Conservation (phyloP, 2,888 invertebrate genomes). For the Rhabditophanes sp. region DNA sequence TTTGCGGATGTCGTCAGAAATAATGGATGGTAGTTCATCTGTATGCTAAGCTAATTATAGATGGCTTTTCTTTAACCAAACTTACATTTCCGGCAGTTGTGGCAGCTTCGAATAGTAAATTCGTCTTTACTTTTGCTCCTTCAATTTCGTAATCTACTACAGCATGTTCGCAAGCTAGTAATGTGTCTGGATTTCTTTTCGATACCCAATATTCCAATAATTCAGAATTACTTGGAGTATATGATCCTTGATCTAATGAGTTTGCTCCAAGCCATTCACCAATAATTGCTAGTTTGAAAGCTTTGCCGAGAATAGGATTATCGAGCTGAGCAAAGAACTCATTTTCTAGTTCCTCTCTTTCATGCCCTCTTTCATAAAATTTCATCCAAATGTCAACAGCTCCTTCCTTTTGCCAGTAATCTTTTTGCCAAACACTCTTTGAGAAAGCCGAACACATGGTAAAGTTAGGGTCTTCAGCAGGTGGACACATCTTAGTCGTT, state of each 20-base stretch:
- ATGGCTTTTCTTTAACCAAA: slow-evolving; percentile 3
- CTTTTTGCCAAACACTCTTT: slow-evolving; percentile 43
- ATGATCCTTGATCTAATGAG: slow-evolving; percentile 40
- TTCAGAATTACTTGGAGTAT: slow-evolving; percentile 42
- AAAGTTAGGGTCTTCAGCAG: slow-evolving; percentile 41
- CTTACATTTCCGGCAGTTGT: slow-evolving; percentile 35
- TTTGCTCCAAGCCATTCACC: slow-evolving; percentile 43
- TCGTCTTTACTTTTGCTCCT: slow-evolving; percentile 42
- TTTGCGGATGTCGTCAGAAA: slow-evolving; percentile 1
- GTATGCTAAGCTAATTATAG: background rate
- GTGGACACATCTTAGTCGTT: slow-evolving; percentile 32
- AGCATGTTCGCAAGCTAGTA: slow-evolving; percentile 39
- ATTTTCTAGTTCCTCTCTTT: slow-evolving; percentile 32
- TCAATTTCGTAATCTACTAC: slow-evolving; percentile 43
- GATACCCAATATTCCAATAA: slow-evolving; percentile 42
- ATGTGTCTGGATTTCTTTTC: slow-evolving; percentile 38
- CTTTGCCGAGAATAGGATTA: slow-evolving; percentile 39
- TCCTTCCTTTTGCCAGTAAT: slow-evolving; percentile 43
- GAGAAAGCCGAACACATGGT: slow-evolving; percentile 42
- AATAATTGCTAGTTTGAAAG: slow-evolving; percentile 41
- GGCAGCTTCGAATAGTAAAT: slow-evolving; percentile 39
- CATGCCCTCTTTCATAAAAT: slow-evolving; percentile 35
- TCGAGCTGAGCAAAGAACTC: slow-evolving; percentile 41
- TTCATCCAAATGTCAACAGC: slow-evolving; percentile 44
- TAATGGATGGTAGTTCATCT: background rate